phyloP scores from a whole-genome alignment of 2,888 invertebrate genomes.

The Mythimna lalbum region DNA sequence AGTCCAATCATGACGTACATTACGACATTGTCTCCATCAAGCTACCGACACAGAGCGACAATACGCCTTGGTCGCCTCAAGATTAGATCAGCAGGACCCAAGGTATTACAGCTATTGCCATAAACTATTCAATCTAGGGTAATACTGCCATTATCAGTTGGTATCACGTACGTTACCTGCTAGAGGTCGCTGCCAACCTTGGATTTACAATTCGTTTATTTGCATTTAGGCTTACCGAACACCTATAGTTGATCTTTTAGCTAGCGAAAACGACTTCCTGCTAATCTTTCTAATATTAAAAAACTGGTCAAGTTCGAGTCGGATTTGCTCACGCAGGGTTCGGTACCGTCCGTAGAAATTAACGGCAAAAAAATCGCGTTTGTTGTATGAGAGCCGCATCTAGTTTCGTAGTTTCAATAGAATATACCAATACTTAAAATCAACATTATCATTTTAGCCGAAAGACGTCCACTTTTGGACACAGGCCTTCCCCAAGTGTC shows the following conservation, averaged over 20 bases:
- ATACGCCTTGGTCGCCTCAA: slow-evolving; percentile 7
- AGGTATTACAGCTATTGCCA: slow-evolving; percentile 13
- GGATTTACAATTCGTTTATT: slow-evolving; percentile 33
- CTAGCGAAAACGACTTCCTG: neutral
- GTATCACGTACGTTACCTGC: slow-evolving; percentile 52
- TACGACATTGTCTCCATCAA: neutral
- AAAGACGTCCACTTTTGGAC: no score
- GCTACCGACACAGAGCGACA: neutral
- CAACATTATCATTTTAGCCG: no score
- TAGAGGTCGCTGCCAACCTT: slow-evolving; percentile 46
- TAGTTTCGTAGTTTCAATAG: no score
- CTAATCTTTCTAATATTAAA: neutral
- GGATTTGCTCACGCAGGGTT: no score
- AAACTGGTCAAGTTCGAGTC: no score
- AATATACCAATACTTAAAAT: no score
- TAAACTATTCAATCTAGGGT: slow-evolving; percentile 54
- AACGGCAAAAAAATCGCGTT: no score
- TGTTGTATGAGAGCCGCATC: no score
- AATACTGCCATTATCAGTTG: slow-evolving; percentile 55
- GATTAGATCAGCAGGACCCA: slow-evolving; percentile 28
- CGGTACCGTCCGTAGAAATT: no score
- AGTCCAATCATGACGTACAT: slow-evolving; percentile 1
- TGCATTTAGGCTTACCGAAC: slow-evolving; percentile 29
- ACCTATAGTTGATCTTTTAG: neutral
- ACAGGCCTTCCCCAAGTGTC: no score